Percentiles rank a stretch among this genome's conserved stretches.
These are phyloP conservation scores for Sylvia atricapilla DNA, from an alignment of 2,113 vertebrate genomes.

Conservation along the genomic window DNA sequence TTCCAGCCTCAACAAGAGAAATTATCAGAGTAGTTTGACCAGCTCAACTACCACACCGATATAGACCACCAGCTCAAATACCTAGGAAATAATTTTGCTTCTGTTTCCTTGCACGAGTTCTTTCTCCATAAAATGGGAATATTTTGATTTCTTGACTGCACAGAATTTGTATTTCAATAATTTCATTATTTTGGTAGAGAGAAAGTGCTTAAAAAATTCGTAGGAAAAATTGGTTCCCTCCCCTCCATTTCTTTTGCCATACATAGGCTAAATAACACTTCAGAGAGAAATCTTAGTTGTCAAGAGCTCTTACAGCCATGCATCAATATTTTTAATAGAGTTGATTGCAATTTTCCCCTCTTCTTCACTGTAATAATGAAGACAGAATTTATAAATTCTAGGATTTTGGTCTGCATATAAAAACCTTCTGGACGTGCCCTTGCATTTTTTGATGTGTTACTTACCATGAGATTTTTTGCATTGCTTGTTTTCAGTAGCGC, in stretches of 20 bases:
- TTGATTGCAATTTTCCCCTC: neutral
- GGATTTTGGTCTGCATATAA: conserved; percentile 16
- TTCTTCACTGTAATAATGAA: neutral
- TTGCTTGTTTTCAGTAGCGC: neutral
- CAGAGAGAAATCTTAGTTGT: conserved; percentile 11
- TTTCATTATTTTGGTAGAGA: neutral
- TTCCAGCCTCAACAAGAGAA: neutral
- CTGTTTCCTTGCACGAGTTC: neutral
- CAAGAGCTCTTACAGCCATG: neutral
- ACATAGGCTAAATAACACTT: conserved; percentile 9
- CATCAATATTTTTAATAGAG: conserved; percentile 46
- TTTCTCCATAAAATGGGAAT: neutral
- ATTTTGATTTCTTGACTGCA: neutral
- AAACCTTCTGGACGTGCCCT: neutral
- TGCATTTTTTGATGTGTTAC: neutral
- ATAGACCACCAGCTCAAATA: neutral
- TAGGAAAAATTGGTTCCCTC: neutral
- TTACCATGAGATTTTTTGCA: neutral
- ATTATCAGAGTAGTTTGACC: neutral
- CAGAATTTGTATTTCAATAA: neutral
- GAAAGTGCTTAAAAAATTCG: neutral
- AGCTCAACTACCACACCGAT: neutral
- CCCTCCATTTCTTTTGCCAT: neutral
- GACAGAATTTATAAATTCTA: conserved; percentile 21
- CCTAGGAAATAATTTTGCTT: neutral